Conservation (phyloP, 2,888 invertebrate species). For the Ommatoiulus sabulosus region DNA sequence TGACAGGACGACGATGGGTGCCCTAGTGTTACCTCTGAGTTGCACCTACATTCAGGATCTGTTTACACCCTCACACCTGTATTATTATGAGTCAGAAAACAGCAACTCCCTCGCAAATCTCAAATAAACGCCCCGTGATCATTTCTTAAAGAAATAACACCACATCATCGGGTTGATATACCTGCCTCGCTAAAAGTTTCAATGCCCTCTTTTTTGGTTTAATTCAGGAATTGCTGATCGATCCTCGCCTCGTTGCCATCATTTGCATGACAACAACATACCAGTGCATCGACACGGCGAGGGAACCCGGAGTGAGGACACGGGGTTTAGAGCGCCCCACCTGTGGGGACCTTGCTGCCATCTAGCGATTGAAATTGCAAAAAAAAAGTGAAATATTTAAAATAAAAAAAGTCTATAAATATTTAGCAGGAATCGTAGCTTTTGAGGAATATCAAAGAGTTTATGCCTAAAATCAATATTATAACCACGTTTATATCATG, state of each 20-base stretch:
- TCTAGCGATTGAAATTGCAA: constrained; percentile 7
- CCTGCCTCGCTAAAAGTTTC: neutral
- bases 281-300: neutral
- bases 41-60: constrained; percentile 22
- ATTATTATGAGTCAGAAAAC: constrained; percentile 18
- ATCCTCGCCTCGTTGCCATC: neutral
- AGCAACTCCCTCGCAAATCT: constrained; percentile 45
- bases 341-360: neutral
- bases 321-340: neutral
- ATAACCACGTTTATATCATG: too few species aligned
- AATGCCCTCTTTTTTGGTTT: neutral
- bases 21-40: neutral
- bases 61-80: constrained; percentile 51
- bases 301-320: neutral
- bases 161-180: constrained; percentile 19
- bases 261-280: constrained; percentile 19
- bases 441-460: too few species aligned
- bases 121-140: constrained; percentile 35
- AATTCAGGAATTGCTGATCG: constrained; percentile 10
- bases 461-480: too few species aligned
- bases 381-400: neutral
- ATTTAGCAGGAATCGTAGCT: too few species aligned
- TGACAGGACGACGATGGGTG: neutral
- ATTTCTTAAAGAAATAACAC: constrained; percentile 4
- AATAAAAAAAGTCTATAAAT: too few species aligned